A percentile compares a stretch with the other conserved stretches of the same genome.
Conservation (phyloP, 2,797 vertebrate species). For the Oreochromis mossambicus region DNA sequence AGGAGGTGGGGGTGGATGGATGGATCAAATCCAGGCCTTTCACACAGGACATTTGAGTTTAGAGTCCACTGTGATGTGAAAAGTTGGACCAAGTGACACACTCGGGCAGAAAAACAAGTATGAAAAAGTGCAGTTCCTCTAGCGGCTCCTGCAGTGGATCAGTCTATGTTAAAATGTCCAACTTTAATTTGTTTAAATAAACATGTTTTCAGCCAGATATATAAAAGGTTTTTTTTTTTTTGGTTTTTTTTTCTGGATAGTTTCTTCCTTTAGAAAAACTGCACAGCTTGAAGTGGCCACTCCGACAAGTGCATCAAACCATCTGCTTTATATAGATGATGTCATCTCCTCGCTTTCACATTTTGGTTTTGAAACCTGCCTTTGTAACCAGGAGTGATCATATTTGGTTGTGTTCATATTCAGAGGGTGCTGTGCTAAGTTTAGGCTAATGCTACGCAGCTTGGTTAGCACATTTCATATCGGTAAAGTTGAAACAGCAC, state of each 20-base stretch:
- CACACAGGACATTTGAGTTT: not conserved
- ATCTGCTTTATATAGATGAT: not conserved
- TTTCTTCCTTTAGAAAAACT: not conserved
- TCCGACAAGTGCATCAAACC: not conserved
- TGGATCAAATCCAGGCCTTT: not conserved
- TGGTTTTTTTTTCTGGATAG: not conserved
- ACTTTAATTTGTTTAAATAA: not conserved
- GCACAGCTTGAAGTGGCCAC: not conserved
- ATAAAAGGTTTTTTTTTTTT: not conserved
- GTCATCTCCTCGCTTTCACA: not conserved
- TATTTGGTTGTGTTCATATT: not conserved
- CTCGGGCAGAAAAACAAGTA: not conserved
- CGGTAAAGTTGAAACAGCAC: not conserved
- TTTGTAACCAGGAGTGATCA: not conserved
- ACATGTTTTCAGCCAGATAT: not conserved
- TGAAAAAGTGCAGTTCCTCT: not conserved
- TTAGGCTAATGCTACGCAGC: not conserved
- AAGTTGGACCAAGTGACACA: not conserved
- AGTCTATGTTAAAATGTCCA: not conserved
- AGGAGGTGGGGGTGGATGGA: not conserved
- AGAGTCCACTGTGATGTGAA: fast-evolving
- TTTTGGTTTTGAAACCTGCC: not conserved
- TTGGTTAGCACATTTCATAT: not conserved
- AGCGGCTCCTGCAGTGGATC: not conserved
- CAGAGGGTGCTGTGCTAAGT: not conserved